These are phyloP conservation scores for Zapus hudsonius DNA, from an alignment of 2,113 vertebrate genomes.

Conservation along the genomic window DNA sequence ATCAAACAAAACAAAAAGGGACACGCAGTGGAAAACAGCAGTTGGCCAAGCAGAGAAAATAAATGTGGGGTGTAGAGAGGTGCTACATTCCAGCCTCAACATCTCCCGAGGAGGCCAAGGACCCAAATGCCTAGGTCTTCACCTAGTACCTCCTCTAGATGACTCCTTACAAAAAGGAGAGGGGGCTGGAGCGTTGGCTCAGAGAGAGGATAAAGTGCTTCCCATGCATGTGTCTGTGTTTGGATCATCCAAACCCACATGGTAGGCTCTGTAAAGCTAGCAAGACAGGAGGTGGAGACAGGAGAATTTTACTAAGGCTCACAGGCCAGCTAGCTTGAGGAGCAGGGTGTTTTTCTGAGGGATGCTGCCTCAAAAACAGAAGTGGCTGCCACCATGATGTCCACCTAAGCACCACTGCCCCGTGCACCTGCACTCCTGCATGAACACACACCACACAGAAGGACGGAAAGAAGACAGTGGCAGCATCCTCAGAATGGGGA, in stretches of 20 bases:
- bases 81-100: conserved; percentile 95
- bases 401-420: no score
- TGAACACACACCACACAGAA: background rate
- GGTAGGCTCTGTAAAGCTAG: background rate
- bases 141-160: no score
- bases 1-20: conserved; percentile 91
- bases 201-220: no score
- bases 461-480: conserved; percentile 75
- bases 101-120: conserved; percentile 91
- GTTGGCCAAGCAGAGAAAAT: conserved; percentile 84
- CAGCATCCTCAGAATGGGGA: conserved; percentile 90
- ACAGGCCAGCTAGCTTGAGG: no score
- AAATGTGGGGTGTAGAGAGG: conserved; percentile 96
- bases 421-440: background rate
- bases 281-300: background rate
- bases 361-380: no score
- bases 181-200: conserved; percentile 87
- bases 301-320: background rate
- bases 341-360: no score
- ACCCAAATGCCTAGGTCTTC: conserved; percentile 89
- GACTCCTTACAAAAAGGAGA: conserved; percentile 87
- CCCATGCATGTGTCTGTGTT: background rate
- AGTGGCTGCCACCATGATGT: no score
- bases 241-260: no score
- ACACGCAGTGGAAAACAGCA: conserved; percentile 79